These are phyloP conservation scores for Eutolmus rufibarbis DNA, from an alignment of 2,888 invertebrate species.

Conservation along the genomic window DNA sequence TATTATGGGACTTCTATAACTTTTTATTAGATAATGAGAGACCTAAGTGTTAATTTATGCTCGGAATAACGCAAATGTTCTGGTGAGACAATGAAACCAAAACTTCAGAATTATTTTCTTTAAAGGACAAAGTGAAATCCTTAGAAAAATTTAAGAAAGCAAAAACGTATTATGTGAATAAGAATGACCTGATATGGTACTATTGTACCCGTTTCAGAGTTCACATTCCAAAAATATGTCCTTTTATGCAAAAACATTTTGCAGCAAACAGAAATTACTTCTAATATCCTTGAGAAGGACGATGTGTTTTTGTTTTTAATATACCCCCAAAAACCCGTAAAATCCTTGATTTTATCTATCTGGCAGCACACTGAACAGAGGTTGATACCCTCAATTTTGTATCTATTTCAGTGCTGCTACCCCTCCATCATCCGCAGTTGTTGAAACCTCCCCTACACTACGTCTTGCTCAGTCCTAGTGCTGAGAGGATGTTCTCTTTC, in stretches of 20 bases:
- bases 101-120: not conserved
- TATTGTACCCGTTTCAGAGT: not conserved
- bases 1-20: not conserved
- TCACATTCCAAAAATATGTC: not conserved
- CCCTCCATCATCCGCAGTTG: not conserved
- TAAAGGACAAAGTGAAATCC: not conserved
- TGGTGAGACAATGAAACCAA: not conserved
- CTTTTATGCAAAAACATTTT: not conserved
- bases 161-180: not conserved
- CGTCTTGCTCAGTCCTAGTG: not conserved
- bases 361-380: not conserved
- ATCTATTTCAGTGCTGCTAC: slow-evolving; percentile 3
- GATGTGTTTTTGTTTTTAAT: not conserved
- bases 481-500: not conserved
- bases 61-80: not conserved
- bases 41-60: not conserved
- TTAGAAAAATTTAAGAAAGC: not conserved
- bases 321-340: not conserved
- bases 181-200: not conserved
- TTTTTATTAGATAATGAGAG: not conserved
- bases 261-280: not conserved
- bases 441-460: slow-evolving; percentile 1
- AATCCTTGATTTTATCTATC: not conserved
- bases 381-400: slow-evolving; percentile 18
- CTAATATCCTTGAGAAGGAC: not conserved